These are phyloP conservation scores for Cryptotis parvus DNA, from an alignment of 2,113 vertebrate genomes.

Conservation along the genomic window DNA sequence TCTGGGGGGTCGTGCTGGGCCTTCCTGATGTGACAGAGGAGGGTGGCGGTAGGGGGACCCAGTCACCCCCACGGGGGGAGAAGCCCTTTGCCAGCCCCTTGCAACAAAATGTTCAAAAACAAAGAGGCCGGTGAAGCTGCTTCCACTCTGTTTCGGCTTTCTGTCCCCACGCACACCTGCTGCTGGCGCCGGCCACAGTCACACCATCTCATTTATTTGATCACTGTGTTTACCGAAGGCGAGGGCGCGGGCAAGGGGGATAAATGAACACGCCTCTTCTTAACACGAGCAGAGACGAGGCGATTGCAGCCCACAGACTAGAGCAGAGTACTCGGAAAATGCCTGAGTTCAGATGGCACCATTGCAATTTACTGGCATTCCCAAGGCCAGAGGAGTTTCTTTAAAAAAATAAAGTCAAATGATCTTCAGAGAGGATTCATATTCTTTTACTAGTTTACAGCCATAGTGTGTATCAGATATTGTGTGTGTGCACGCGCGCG, in stretches of 20 bases:
- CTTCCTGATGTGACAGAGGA: background rate
- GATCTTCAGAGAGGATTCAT: conserved; percentile 14
- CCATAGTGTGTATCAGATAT: background rate
- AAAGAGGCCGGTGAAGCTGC: conserved; percentile 12
- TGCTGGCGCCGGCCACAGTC: background rate
- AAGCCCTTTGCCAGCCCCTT: background rate
- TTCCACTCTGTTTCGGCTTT: background rate
- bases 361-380: background rate
- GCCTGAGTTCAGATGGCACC: background rate
- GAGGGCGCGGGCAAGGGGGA: background rate
- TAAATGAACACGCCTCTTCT: background rate
- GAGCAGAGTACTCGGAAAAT: background rate
- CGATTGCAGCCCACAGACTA: background rate
- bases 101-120: conserved; percentile 20
- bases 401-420: background rate
- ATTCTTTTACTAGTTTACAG: conserved; percentile 30
- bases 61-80: background rate
- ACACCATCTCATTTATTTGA: conserved; percentile 17
- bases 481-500: background rate
- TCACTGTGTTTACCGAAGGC: conserved; percentile 59
- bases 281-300: conserved; percentile 25
- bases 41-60: background rate
- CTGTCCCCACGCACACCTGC: background rate
- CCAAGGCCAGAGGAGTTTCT: background rate
- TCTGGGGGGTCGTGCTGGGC: background rate